Conservation (phyloP, 2,113 vertebrate species). For the Holacanthus passer region DNA sequence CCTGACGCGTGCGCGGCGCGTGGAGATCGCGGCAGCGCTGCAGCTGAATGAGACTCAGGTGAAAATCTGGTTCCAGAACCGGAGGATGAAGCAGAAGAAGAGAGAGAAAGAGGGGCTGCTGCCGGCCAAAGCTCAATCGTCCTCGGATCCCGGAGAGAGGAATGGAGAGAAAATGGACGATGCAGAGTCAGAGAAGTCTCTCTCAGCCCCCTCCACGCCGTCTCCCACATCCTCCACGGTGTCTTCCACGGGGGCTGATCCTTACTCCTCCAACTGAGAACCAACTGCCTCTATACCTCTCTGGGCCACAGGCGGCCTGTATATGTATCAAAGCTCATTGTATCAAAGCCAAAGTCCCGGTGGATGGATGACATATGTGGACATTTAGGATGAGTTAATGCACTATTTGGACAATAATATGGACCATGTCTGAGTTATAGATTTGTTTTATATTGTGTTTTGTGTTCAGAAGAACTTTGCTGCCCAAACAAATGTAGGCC, state of each 20-base stretch:
- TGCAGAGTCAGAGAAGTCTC: conserved; percentile 91
- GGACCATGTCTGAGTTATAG: conserved; percentile 34
- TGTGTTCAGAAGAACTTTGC: conserved; percentile 34
- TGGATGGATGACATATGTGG: conserved; percentile 29
- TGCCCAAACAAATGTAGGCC: conserved; percentile 25
- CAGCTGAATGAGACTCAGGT: conserved; percentile 99
- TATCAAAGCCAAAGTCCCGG: conserved; percentile 47
- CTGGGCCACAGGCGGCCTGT: conserved; percentile 32
- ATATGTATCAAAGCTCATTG: conserved; percentile 52
- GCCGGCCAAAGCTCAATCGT: conserved; percentile 84
- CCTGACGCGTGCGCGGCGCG: conserved; percentile 93
- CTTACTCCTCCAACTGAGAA: conserved; percentile 88
- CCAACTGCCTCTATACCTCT: conserved; percentile 35
- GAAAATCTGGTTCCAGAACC: conserved; percentile 99
- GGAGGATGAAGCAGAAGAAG: conserved; percentile 99
- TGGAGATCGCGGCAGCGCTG: conserved; percentile 96
- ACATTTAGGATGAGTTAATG: conserved; percentile 48
- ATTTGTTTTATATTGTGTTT: conserved; percentile 55
- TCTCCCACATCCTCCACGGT: conserved; percentile 89
- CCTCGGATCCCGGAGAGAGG: conserved; percentile 84
- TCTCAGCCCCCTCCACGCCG: conserved; percentile 90
- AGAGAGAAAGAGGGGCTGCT: conserved; percentile 95
- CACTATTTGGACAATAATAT: conserved; percentile 55
- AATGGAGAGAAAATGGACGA: conserved; percentile 91
- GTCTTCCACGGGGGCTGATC: conserved; percentile 86